These are phyloP conservation scores for Heliconius hewitsoni DNA, from an alignment of 1,140 invertebrate genomes.

Conservation along the genomic window DNA sequence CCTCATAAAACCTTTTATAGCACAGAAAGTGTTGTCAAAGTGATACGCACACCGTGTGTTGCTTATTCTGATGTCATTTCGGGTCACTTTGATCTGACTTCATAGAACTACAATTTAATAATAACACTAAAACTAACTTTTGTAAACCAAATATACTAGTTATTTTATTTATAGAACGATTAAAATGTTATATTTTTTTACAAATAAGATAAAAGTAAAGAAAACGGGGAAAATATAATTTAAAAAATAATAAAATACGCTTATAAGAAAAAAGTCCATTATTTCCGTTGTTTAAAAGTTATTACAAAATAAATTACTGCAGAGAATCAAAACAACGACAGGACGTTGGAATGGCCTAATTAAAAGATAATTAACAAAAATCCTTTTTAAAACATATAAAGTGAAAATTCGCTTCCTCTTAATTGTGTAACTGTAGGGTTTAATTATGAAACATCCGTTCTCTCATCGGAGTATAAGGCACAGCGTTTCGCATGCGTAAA, in stretches of 20 bases:
- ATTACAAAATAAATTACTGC: slow-evolving; percentile 11
- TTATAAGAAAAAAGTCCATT: background rate
- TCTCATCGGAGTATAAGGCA: slow-evolving; percentile 61
- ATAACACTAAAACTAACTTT: background rate
- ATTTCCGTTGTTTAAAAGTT: slow-evolving; percentile 1
- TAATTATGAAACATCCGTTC: slow-evolving; percentile 67
- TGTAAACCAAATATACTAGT: background rate
- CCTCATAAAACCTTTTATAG: background rate
- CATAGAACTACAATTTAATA: background rate
- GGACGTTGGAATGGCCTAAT: background rate
- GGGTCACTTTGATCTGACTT: background rate
- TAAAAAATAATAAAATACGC: background rate
- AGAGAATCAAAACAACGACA: background rate
- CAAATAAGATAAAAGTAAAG: too few species aligned
- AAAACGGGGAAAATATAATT: background rate
- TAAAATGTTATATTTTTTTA: too few species aligned
- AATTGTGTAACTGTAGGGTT: slow-evolving; percentile 64
- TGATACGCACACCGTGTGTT: background rate
- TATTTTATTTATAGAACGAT: too few species aligned
- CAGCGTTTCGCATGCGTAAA: slow-evolving; percentile 67
- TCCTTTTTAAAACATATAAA: slow-evolving; percentile 31
- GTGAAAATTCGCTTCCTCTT: slow-evolving; percentile 47
- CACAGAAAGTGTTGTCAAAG: background rate
- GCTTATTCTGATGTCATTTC: background rate
- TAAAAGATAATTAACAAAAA: slow-evolving; percentile 13